Evolutionary conservation across 2,797 vertebrate genomes (phyloP).

Genomic region (Gambelia wislizenii): DNA sequence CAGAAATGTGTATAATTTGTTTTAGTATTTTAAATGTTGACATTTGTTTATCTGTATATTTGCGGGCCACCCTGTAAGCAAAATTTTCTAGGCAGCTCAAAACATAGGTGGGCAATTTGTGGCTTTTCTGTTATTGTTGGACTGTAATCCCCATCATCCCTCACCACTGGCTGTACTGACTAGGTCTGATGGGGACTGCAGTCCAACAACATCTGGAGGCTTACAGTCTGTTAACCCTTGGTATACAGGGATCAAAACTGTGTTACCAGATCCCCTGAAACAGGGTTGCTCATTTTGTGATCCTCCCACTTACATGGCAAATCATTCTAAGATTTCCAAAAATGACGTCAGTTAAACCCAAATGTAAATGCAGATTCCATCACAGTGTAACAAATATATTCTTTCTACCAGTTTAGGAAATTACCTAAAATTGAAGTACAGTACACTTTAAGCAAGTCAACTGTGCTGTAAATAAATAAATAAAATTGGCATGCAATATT

Average conservation of each 20-base stretch:
- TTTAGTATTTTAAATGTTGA: background rate
- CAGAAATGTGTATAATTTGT: background rate
- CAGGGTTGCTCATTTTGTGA: background rate
- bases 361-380: background rate
- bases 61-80: background rate
- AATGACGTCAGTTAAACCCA: background rate
- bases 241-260: background rate
- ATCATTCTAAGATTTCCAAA: background rate
- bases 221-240: too few species aligned
- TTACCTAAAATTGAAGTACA: constrained; percentile 3
- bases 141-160: too few species aligned
- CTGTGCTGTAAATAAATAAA: background rate
- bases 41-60: background rate
- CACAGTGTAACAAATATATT: background rate
- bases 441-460: background rate
- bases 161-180: too few species aligned
- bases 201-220: too few species aligned
- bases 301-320: background rate
- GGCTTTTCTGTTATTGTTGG: too few species aligned
- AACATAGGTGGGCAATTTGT: too few species aligned
- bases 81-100: background rate
- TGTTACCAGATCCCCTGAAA: background rate
- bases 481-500: background rate
- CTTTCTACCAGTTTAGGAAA: background rate
- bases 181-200: too few species aligned